Conservation (phyloP, 2,888 invertebrate genomes). For the Nineta flava region DNA sequence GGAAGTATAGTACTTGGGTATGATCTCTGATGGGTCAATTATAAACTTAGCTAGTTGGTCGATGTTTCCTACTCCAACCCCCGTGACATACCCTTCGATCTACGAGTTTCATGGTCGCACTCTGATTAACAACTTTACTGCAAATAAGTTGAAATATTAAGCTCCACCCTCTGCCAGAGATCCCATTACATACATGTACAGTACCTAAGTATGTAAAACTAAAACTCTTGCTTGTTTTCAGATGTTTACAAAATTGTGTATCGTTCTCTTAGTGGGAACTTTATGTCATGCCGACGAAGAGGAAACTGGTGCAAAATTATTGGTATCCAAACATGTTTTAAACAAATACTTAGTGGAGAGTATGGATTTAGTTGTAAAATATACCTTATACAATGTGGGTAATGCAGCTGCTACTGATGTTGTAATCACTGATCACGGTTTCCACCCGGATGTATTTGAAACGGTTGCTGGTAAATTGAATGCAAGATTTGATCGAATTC, state of each 20-base stretch:
- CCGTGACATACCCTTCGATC: too few relatives aligned
- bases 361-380: constrained; percentile 91
- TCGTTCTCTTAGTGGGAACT: constrained; percentile 29
- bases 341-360: constrained; percentile 94
- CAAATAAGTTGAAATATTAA: too few relatives aligned
- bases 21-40: too few relatives aligned
- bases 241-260: constrained; percentile 24
- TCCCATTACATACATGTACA: too few relatives aligned
- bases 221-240: too few relatives aligned
- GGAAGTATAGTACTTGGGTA: too few relatives aligned
- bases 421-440: constrained; percentile 75
- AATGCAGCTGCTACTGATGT: constrained; percentile 81
- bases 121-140: too few relatives aligned
- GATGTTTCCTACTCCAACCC: too few relatives aligned
- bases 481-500: constrained; percentile 74
- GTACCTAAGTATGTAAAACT: too few relatives aligned
- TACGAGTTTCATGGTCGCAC: too few relatives aligned
- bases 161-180: too few relatives aligned
- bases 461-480: constrained; percentile 75
- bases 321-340: constrained; percentile 85
- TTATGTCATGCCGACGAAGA: constrained; percentile 42
- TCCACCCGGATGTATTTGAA: constrained; percentile 82
- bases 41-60: too few relatives aligned
- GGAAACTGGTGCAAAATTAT: constrained; percentile 60
- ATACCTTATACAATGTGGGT: constrained; percentile 87